Evolutionary conservation across 2,888 invertebrate genomes (phyloP), one percentile per base, ranked within the genome.

Genomic region (Cremastobaeus sp.): DNA sequence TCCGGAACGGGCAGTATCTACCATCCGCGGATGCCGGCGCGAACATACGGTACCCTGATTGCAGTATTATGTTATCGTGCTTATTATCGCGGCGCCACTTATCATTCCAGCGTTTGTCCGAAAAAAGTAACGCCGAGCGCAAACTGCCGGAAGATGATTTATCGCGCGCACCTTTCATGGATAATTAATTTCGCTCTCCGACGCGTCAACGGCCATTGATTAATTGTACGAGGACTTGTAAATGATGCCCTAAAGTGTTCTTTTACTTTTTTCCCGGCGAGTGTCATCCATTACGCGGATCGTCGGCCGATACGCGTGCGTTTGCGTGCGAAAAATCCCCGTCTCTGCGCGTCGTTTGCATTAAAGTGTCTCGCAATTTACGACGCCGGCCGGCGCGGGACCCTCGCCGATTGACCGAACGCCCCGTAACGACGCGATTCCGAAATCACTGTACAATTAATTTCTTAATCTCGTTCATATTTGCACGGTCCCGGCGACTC

Each of bases 131-230:
- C 15, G 21, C 25, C 35, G 34, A 59, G 41, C 37, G 59, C 43
- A 52, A 59, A 50, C 59, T 11, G 25, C 12, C 30, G 18, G 15
- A 18, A 25, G 37, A 35, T 70, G 62, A 70, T 70, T 60, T 39
- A 70, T 70, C 9, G 17, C 43, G 14, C 37, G 15, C 30, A 37
- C 18, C 25, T 45, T 69, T 28, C 5, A 35, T 34, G 32, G 34
- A 47, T 60, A 60, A 69, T 69, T 69, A 60, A 60, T 69, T 54
- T 54, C 21, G 12, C 35, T 43, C n/a, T 47, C 28, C 9, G 14
- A 47, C 60, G 32, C 32, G 60, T 59, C 60, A 60, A 32, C 50
- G 52, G 9, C 32, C 35, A 60, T 60, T 62, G 69, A 68, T 52
- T 45, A 52, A 68, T 68, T 52, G 28, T 25, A 28, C 17, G 25